Percentiles rank a stretch among this genome's conserved stretches.
These are phyloP conservation scores for Trichopoda pennipes DNA, from an alignment of 2,888 invertebrate genomes.

Conservation along the genomic window DNA sequence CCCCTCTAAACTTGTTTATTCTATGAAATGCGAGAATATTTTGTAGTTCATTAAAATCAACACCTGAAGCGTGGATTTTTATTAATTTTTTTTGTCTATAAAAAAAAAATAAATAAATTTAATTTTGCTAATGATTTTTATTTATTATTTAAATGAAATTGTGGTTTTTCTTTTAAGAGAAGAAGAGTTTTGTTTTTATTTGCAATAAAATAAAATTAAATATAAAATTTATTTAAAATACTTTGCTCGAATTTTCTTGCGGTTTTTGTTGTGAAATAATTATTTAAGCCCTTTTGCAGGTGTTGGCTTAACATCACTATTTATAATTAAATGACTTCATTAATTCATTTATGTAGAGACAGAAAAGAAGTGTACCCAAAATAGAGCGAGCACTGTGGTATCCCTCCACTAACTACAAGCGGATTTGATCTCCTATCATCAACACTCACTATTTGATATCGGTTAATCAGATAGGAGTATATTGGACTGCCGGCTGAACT, in stretches of 20 bases:
- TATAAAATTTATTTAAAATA: neutral
- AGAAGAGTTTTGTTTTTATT: conserved; percentile 28
- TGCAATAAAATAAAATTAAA: neutral
- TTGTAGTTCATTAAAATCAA: conserved; percentile 39
- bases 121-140: conserved; percentile 18
- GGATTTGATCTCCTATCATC: no score
- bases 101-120: conserved; percentile 5
- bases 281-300: no score
- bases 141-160: conserved; percentile 29
- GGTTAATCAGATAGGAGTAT: no score
- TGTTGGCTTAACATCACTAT: no score
- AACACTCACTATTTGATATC: no score
- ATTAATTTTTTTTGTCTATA: conserved; percentile 15
- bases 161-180: conserved; percentile 42
- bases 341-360: no score
- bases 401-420: no score
- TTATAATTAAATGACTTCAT: no score
- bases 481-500: no score
- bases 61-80: conserved; percentile 34
- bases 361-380: no score
- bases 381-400: no score
- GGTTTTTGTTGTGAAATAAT: conserved; percentile 13
- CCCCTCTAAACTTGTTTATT: neutral
- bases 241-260: conserved; percentile 13
- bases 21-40: conserved; percentile 17